Evolutionary conservation across 2,888 invertebrate genomes (phyloP).

Genomic region (Siphonodentalium dalli): DNA sequence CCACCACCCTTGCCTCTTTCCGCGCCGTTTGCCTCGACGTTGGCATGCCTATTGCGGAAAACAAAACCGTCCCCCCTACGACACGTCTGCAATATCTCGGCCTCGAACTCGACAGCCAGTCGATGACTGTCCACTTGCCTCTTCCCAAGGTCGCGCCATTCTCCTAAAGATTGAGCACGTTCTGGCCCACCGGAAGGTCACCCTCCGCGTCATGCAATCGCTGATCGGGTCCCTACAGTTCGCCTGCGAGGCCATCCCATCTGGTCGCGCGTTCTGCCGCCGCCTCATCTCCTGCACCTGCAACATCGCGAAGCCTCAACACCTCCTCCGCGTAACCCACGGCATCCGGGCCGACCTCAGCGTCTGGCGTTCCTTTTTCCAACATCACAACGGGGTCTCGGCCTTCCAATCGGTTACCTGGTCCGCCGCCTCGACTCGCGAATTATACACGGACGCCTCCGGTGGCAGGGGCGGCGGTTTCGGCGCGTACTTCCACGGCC

Average conservation of each 20-base stretch:
- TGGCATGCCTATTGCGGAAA: conserved; percentile 6
- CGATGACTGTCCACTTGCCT: conserved; percentile 17
- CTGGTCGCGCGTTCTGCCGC: conserved; percentile 9
- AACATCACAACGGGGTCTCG: not conserved
- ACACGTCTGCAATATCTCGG: conserved; percentile 9
- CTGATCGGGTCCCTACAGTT: conserved; percentile 7
- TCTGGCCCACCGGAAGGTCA: conserved; percentile 1
- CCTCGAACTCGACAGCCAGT: conserved; percentile 14
- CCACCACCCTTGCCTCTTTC: not conserved
- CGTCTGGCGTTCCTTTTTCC: conserved; percentile 4
- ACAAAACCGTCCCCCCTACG: conserved; percentile 7
- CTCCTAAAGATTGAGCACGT: not conserved
- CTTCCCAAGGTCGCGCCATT: conserved; percentile 8
- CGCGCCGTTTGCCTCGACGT: not conserved
- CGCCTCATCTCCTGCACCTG: conserved; percentile 9
- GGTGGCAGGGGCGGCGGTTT: conserved; percentile 4
- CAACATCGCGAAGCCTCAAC: not conserved
- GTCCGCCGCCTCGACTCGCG: not conserved
- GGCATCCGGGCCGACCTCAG: not conserved
- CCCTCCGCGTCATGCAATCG: conserved; percentile 8
- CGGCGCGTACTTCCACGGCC: conserved; percentile 3
- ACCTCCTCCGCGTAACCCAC: not conserved
- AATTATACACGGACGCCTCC: conserved; percentile 1
- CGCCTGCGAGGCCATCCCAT: conserved; percentile 5
- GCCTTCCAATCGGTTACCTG: conserved; percentile 2